Evolutionary conservation across 2,888 invertebrate genomes (phyloP).

Genomic region (Callimorpha dominula): DNA sequence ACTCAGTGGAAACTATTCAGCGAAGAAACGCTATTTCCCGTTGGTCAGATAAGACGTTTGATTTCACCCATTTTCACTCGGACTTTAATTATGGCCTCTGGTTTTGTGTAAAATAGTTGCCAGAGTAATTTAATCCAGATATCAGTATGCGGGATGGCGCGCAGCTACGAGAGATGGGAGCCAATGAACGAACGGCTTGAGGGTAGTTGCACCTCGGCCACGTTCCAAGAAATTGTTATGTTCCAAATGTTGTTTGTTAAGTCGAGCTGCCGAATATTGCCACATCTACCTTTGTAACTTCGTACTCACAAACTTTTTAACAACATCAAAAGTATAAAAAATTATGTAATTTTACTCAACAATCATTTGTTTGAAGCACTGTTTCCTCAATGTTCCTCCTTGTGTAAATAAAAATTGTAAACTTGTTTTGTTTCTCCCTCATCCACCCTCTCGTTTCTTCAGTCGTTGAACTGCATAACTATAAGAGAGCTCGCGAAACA

Average conservation of each 20-base stretch:
- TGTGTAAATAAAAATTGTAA: constrained; percentile 71
- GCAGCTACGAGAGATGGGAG: constrained; percentile 67
- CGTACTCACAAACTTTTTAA: constrained; percentile 20
- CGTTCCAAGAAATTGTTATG: constrained; percentile 61
- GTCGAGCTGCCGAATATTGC: constrained; percentile 41
- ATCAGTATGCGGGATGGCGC: constrained; percentile 82
- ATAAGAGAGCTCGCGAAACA: constrained; percentile 79
- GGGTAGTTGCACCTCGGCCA: constrained; percentile 52
- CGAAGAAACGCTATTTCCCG: constrained; percentile 84
- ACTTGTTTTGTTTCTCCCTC: constrained; percentile 78
- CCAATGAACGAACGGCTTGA: constrained; percentile 63
- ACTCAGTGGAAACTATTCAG: constrained; percentile 81
- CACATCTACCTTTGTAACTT: constrained; percentile 23
- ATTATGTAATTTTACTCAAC: constrained; percentile 23
- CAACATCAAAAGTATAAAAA: constrained; percentile 14
- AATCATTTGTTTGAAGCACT: constrained; percentile 47
- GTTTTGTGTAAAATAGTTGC: constrained; percentile 87
- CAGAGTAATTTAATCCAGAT: constrained; percentile 83
- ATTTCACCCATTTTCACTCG: constrained; percentile 83
- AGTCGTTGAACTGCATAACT: constrained; percentile 85
- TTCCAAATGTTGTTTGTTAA: constrained; percentile 58
- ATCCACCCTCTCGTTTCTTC: constrained; percentile 80
- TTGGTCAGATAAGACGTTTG: constrained; percentile 86
- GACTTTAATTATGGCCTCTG: constrained; percentile 86
- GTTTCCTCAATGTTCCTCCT: constrained; percentile 58